Conservation (phyloP, 2,797 vertebrate genomes). For the Pangasius larnaudii region DNA sequence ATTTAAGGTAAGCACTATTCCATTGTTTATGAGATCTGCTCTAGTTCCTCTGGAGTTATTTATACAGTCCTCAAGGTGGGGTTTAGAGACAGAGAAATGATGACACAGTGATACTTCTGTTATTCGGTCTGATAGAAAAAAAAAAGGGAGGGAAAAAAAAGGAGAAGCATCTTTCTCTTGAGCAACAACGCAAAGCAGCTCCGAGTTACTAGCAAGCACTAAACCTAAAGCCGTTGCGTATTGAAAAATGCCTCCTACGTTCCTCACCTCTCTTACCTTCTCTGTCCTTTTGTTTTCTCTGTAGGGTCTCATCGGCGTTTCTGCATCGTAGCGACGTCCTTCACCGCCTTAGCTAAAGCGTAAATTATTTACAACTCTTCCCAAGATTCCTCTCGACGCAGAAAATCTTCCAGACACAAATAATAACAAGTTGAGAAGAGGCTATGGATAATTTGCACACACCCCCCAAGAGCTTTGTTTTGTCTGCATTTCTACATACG, state of each 20-base stretch:
- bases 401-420: conserved; percentile 14
- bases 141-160: not conserved
- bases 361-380: not conserved
- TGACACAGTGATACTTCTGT: not conserved
- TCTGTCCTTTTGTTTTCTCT: conserved; percentile 32
- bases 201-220: conserved; percentile 23
- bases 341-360: not conserved
- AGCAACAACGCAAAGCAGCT: not conserved
- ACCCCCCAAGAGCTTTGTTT: conserved; percentile 14
- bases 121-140: not conserved
- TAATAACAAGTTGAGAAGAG: conserved; percentile 30
- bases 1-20: conserved; percentile 57
- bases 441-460: conserved; percentile 18
- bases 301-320: conserved; percentile 43
- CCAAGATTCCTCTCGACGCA: not conserved
- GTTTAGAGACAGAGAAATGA: conserved; percentile 19
- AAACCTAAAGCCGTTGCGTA: not conserved
- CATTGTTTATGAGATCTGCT: conserved; percentile 54
- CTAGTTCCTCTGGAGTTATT: conserved; percentile 51
- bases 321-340: conserved; percentile 34
- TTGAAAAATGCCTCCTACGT: conserved; percentile 24
- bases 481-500: not conserved
- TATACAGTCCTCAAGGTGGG: conserved; percentile 48
- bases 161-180: not conserved
- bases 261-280: conserved; percentile 27